These are phyloP conservation scores for Andricus quercusramuli DNA, from an alignment of 2,888 invertebrate species.

Conservation along the genomic window DNA sequence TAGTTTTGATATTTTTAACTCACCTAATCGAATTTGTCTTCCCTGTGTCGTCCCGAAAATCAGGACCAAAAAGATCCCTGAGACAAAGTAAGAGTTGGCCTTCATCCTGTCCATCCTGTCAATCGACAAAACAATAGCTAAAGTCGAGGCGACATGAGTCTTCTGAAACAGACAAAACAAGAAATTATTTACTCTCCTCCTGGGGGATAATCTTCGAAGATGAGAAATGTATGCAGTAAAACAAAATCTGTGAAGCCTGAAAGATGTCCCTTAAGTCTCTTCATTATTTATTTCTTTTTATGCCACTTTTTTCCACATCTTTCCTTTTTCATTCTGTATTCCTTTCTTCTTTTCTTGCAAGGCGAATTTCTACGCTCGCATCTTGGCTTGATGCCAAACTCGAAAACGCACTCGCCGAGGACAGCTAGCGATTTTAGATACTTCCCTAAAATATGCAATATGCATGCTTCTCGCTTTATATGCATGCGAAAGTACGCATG, in stretches of 20 bases:
- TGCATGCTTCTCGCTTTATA: constrained; percentile 13
- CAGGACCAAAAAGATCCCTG: constrained; percentile 66
- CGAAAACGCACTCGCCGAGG: constrained; percentile 59
- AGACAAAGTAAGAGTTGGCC: constrained; percentile 62
- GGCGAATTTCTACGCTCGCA: constrained; percentile 50
- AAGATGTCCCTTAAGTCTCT: constrained; percentile 34
- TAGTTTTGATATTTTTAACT: constrained; percentile 48
- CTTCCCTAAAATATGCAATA: constrained; percentile 57
- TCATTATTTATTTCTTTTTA: constrained; percentile 19
- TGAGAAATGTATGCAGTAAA: constrained; percentile 46
- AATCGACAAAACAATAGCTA: constrained; percentile 58
- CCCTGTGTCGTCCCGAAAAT: constrained; percentile 59
- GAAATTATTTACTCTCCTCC: constrained; percentile 45
- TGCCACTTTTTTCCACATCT: not conserved
- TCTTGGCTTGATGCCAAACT: constrained; percentile 57
- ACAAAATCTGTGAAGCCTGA: constrained; percentile 42
- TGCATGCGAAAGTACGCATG: constrained; percentile 23
- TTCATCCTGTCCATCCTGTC: constrained; percentile 66
- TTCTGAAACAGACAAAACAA: constrained; percentile 62
- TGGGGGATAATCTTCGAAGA: constrained; percentile 49
- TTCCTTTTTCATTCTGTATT: constrained; percentile 10
- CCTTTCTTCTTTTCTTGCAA: constrained; percentile 39
- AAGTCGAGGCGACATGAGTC: constrained; percentile 64
- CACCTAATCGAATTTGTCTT: constrained; percentile 67
- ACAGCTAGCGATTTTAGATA: constrained; percentile 60